phyloP scores from a whole-genome alignment of 2,113 vertebrate species.

The Albula glossodonta region DNA sequence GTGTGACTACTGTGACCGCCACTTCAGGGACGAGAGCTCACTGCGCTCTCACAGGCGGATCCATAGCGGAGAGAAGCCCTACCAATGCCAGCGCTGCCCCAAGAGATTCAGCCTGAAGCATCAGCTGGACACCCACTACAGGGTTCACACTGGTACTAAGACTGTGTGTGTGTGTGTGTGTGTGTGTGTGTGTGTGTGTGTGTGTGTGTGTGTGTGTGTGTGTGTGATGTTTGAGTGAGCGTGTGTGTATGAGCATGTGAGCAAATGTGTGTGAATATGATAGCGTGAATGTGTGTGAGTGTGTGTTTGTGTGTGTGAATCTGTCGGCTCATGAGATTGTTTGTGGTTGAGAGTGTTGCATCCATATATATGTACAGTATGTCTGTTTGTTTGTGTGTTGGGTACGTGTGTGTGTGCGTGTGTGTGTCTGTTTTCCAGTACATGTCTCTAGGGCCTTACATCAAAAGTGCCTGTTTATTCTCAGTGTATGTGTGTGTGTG shows the following conservation, averaged over 20 bases:
- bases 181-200: background rate
- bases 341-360: background rate
- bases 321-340: background rate
- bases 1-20: constrained; percentile 52
- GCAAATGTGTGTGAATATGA: background rate
- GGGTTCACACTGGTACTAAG: constrained; percentile 79
- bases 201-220: too few species aligned
- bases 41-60: constrained; percentile 48
- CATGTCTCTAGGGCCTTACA: too few species aligned
- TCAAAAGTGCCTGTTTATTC: too few species aligned
- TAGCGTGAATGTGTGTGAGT: background rate
- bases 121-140: constrained; percentile 80
- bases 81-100: constrained; percentile 69
- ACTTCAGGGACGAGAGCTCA: constrained; percentile 32
- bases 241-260: too few species aligned
- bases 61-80: constrained; percentile 65
- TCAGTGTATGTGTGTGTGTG: too few species aligned
- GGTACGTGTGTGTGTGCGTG: background rate
- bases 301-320: background rate
- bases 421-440: constrained; percentile 6
- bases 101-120: constrained; percentile 85
- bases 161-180: background rate
- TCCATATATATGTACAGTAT: too few species aligned
- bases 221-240: too few species aligned
- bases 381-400: too few species aligned